Conservation (phyloP, 2,113 vertebrate species). For the Poeciliopsis retropinna region DNA sequence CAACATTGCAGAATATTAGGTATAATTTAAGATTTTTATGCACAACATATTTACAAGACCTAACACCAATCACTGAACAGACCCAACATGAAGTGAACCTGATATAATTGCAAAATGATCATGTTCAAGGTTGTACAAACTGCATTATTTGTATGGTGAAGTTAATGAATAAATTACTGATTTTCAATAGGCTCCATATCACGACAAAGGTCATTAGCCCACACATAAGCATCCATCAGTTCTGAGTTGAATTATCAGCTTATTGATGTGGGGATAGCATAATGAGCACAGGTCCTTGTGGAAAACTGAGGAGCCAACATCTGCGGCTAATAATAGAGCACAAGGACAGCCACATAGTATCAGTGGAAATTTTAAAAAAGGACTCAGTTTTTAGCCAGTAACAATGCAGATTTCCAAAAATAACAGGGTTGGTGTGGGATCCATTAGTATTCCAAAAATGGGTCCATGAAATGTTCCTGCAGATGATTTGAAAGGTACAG, state of each 20-base stretch:
- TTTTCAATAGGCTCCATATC: slow-evolving; percentile 47
- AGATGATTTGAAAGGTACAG: slow-evolving; percentile 41
- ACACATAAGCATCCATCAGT: slow-evolving; percentile 45
- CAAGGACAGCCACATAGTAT: slow-evolving; percentile 39
- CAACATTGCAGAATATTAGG: neutral
- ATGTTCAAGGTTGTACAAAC: slow-evolving; percentile 36
- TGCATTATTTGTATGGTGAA: slow-evolving; percentile 30
- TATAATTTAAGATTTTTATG: neutral
- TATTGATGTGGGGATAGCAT: slow-evolving; percentile 44
- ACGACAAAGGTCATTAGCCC: slow-evolving; percentile 59
- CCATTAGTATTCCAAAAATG: slow-evolving; percentile 36
- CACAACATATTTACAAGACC: slow-evolving; percentile 1
- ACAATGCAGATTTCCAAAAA: slow-evolving; percentile 40
- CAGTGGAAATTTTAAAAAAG: slow-evolving; percentile 39
- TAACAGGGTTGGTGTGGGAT: slow-evolving; percentile 28
- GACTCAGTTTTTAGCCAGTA: slow-evolving; percentile 31
- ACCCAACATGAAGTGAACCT: neutral
- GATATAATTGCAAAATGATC: slow-evolving; percentile 34
- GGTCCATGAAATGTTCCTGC: slow-evolving; percentile 9
- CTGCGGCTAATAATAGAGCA: slow-evolving; percentile 29
- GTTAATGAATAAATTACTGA: slow-evolving; percentile 54
- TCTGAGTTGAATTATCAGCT: slow-evolving; percentile 43
- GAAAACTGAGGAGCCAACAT: slow-evolving; percentile 38
- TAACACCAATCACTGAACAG: slow-evolving; percentile 2
- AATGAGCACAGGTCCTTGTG: slow-evolving; percentile 46